Evolutionary conservation across 2,888 invertebrate genomes (phyloP), one percentile per base, ranked within the genome.

Genomic region (Phragmatobia fuliginosa): DNA sequence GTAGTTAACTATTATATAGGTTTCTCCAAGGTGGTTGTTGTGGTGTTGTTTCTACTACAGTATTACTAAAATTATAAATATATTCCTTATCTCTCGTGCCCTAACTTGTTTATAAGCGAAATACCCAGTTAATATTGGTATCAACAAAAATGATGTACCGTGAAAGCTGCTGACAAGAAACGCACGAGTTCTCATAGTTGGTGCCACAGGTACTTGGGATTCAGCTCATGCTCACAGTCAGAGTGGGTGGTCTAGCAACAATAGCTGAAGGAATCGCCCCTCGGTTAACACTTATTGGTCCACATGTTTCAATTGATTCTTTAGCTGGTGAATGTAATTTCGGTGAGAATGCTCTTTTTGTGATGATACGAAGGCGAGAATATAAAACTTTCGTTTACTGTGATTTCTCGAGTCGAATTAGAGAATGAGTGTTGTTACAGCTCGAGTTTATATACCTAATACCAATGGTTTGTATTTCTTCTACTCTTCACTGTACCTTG

Each of bases 221-320:
- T 92, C 93, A 78, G 82, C 63, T 68, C 87, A 81, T 89, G 90
- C n/a, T 84, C 80, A 74, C 83, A 74, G 73, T 74, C 85, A 77
- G 87, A 91, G 91, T 90, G 91, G 90, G 89, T 85, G 88, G 86
- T 83, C 83, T 84, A 82, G 86, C 88, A 87, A 88, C 91, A 90
- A 91, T 88, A 83, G 89, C 82, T 80, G 86, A 88, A 90, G 89
- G 87, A 89, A 92, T 90, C 86, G 89, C 83, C 83, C 87, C 85
- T 88, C 87, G 83, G 90, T 92, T 92, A 91, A 91, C 91, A 92
- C 90, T 91, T 91, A 92, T 92, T 90, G 91, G 89, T 88, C 88
- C 87, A 89, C 88, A 91, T 90, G 92, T 90, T 91, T 88, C 92
- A 90, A 92, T 93, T 91, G 90, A 92, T 90, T 90, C 87, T 85